A percentile compares a stretch with the other conserved stretches of the same genome.
Evolutionary conservation across 1,140 invertebrate genomes (phyloP).

Genomic region (Pristionchus pacificus): DNA sequence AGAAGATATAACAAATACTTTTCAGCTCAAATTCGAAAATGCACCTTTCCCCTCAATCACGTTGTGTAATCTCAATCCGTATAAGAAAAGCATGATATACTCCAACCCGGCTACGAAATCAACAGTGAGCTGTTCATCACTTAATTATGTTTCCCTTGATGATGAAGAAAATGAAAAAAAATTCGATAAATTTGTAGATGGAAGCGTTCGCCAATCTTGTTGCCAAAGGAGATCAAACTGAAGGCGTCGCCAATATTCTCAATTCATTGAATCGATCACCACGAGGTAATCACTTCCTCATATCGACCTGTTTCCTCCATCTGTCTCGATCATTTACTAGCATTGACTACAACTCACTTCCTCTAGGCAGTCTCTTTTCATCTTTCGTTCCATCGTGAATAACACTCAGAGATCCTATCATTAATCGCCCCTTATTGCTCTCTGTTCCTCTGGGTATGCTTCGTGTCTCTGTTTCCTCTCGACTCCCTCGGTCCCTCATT

Average conservation of each 20-base stretch:
- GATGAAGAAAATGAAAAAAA: neutral
- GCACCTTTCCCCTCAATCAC: constrained; percentile 57
- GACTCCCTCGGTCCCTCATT: too few species aligned
- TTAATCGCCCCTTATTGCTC: too few species aligned
- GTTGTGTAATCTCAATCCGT: constrained; percentile 56
- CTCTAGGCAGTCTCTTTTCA: too few species aligned
- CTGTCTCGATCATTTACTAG: too few species aligned
- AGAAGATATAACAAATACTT: constrained; percentile 52
- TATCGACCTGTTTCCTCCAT: too few species aligned
- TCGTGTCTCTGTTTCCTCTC: too few species aligned
- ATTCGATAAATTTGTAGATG: constrained; percentile 43
- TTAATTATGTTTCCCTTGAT: neutral
- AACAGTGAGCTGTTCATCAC: constrained; percentile 36
- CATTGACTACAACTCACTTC: too few species aligned
- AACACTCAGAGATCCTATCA: too few species aligned
- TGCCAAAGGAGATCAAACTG: constrained; percentile 39
- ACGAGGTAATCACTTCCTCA: too few species aligned
- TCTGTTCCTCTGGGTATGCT: too few species aligned
- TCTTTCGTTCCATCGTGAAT: too few species aligned
- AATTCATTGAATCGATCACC: too few species aligned
- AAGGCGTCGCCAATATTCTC: constrained; percentile 44
- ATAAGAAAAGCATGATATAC: constrained; percentile 50
- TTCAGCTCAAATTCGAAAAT: constrained; percentile 58
- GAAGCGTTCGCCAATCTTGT: constrained; percentile 50
- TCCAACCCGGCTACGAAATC: constrained; percentile 47